Evolutionary conservation across 2,113 vertebrate species (phyloP).

Genomic region (Pseudonaja textilis): DNA sequence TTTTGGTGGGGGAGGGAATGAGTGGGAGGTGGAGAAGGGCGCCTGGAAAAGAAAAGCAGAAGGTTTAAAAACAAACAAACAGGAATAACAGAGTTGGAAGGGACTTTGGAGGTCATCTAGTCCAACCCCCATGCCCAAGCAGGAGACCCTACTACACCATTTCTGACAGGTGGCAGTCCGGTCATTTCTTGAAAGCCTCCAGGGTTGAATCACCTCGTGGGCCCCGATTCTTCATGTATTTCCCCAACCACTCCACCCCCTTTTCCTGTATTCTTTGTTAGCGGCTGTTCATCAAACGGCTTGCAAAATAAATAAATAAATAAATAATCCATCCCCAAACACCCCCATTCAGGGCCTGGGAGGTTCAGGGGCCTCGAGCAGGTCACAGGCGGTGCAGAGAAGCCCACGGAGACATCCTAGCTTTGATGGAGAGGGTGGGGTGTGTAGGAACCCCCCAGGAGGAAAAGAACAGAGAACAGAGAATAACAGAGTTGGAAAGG

Average conservation of each 20-base stretch:
- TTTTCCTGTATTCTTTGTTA: constrained; percentile 35
- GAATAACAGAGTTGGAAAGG: no score
- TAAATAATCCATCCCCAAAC: no score
- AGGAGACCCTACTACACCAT: no score
- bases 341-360: not conserved
- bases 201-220: constrained; percentile 49
- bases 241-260: not conserved
- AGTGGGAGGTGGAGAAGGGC: constrained; percentile 34
- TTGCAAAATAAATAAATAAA: not conserved
- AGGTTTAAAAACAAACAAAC: no score
- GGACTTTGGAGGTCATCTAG: no score
- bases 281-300: constrained; percentile 38
- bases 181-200: no score
- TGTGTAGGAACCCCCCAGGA: not conserved
- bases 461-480: not conserved
- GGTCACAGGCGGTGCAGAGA: not conserved
- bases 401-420: not conserved
- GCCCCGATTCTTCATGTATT: constrained; percentile 51
- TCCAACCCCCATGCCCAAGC: no score
- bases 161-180: no score
- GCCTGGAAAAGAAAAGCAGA: constrained; percentile 56
- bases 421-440: not conserved
- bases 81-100: no score
- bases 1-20: constrained; percentile 31
- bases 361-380: not conserved